Evolutionary conservation across 2,888 invertebrate genomes (phyloP), one percentile per base, ranked within the genome.

Genomic region (Acleris sparsana): DNA sequence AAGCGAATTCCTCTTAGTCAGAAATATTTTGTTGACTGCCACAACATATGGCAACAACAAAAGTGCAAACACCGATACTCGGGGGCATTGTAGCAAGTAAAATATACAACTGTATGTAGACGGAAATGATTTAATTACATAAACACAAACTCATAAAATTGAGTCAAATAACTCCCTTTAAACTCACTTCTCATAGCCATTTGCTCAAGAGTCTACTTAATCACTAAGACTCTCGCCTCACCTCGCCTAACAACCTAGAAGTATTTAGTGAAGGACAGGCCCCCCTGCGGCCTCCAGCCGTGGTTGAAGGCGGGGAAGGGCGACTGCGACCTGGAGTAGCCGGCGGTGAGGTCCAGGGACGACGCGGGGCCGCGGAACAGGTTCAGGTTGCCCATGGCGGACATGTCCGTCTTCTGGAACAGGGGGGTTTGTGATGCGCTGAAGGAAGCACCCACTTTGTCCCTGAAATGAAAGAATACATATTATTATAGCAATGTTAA

Each of bases 261-360:
- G 22, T 48, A 60, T 7, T 48, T 49, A 16, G 59, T 64, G 25
- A 60, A 64, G 9, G 18, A 39, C 29, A 65, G 4, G 2, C 65
- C 65, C 5, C 20, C 65, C 60, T 56, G 65, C 1, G 82, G 84
- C 43, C 80, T 65, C 84, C 84, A 84, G 11, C 72, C 71, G 9
- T 71, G 73, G 44, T 69, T 74, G 29, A 66, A 66, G 44, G 74
- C 76, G 0, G 79, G 70, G 60, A 70, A 78, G 0, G 84, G 83
- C 0, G 81, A 79, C 16, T 79, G 71, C 3, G 82, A 80, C 61
- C 77, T 80, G 58, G 75, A 73, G 18, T 76, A 56, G 1, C 83
- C 84, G 29, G 84, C 83, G 62, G 75, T 82, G 49, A 84, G 77
- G 73, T 84, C 84, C n/a, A 84, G 57, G 1, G 84, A 81, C 0